Conservation (phyloP, 2,797 vertebrate species). For the Spea hammondii region DNA sequence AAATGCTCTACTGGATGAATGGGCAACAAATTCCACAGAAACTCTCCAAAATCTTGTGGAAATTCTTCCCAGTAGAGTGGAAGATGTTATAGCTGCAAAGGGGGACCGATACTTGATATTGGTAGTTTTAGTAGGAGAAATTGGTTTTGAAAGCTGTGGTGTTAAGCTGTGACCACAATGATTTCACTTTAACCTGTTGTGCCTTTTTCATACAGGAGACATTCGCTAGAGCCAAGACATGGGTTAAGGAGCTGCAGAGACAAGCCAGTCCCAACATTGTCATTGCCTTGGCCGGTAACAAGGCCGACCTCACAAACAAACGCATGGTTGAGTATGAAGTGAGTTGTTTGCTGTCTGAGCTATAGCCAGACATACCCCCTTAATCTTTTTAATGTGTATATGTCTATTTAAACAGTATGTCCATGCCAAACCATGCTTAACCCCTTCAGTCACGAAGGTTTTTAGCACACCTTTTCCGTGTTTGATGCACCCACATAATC, state of each 20-base stretch:
- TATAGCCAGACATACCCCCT: neutral
- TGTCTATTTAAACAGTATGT: too few relatives aligned
- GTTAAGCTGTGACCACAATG: neutral
- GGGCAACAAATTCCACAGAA: too few relatives aligned
- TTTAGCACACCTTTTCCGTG: neutral
- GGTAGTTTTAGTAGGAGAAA: too few relatives aligned
- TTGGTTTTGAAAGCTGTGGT: neutral
- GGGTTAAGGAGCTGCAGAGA: conserved; percentile 78
- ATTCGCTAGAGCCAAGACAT: conserved; percentile 74
- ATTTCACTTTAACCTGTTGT: too few relatives aligned
- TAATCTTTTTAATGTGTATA: neutral
- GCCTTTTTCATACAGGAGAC: conserved; percentile 66
- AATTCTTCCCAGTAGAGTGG: too few relatives aligned
- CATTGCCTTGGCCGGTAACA: conserved; percentile 75
- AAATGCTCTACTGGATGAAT: too few relatives aligned
- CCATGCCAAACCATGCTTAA: neutral
- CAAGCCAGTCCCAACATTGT: conserved; percentile 79
- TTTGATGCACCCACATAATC: neutral
- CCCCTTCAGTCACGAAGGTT: neutral
- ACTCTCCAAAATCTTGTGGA: too few relatives aligned
- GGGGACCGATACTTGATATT: too few relatives aligned
- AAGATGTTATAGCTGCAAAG: too few relatives aligned
- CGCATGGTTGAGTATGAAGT: conserved; percentile 78
- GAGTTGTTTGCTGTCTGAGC: conserved; percentile 36
- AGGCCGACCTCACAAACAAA: conserved; percentile 75